phyloP scores from a whole-genome alignment of 2,888 invertebrate species.

The Leptinotarsa peninsularis region DNA sequence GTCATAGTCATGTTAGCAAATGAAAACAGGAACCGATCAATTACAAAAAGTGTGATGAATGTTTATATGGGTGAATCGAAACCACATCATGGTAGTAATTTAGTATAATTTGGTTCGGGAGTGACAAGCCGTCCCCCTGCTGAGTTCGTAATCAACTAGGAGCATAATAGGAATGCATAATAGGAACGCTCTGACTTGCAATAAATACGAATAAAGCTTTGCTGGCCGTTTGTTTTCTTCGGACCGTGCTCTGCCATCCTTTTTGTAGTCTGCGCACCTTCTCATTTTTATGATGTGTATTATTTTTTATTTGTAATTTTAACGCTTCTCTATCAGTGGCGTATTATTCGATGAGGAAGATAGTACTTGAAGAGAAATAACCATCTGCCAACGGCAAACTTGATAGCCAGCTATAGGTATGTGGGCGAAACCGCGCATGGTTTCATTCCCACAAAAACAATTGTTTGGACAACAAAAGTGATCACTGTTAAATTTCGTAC shows the following conservation, averaged over 20 bases:
- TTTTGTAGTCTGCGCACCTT: slow-evolving; percentile 11
- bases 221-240: slow-evolving; percentile 37
- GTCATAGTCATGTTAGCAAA: background rate
- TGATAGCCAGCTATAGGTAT: too few relatives aligned
- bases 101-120: slow-evolving; percentile 64
- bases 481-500: too few relatives aligned
- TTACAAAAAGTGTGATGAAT: slow-evolving; percentile 48
- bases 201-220: slow-evolving; percentile 61
- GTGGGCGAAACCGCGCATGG: too few relatives aligned
- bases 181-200: slow-evolving; percentile 66
- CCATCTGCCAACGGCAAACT: too few relatives aligned
- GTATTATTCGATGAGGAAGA: background rate
- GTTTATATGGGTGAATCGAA: slow-evolving; percentile 64
- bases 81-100: slow-evolving; percentile 64
- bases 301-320: slow-evolving; percentile 6
- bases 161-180: slow-evolving; percentile 66
- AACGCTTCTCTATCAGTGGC: background rate
- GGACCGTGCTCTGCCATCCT: slow-evolving; percentile 4
- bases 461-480: too few relatives aligned
- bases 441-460: too few relatives aligned
- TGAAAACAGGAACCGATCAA: slow-evolving; percentile 20
- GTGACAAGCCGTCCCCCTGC: slow-evolving; percentile 63
- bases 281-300: slow-evolving; percentile 9
- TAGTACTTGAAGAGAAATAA: background rate
- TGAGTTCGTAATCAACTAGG: slow-evolving; percentile 65